Percentiles rank a stretch among this genome's conserved stretches.
phyloP scores from a whole-genome alignment of 1,140 invertebrate species.

The Scaptomyza hsui region DNA sequence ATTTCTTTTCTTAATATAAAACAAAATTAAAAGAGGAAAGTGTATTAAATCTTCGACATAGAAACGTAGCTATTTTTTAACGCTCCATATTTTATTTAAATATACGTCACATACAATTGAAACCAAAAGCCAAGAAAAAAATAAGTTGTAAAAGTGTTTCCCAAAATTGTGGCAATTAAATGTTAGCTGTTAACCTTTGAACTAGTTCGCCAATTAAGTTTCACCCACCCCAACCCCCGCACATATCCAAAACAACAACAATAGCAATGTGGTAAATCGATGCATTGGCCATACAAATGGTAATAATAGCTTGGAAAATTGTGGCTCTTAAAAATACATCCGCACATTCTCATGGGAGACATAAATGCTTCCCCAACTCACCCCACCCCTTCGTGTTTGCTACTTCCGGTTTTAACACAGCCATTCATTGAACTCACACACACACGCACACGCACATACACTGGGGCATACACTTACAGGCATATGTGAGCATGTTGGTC shows the following conservation, averaged over 20 bases:
- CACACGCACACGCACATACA: conserved; percentile 12
- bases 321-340: conserved; percentile 74
- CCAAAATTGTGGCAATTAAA: conserved; percentile 22
- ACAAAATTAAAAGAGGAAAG: neutral
- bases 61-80: too few species aligned
- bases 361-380: conserved; percentile 36
- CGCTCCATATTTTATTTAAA: neutral
- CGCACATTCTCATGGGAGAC: conserved; percentile 43
- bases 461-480: neutral
- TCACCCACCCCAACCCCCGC: neutral
- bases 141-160: neutral
- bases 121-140: conserved; percentile 1
- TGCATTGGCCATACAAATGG: conserved; percentile 62
- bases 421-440: conserved; percentile 17
- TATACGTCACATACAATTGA: neutral
- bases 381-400: conserved; percentile 40
- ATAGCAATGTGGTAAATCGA: conserved; percentile 27
- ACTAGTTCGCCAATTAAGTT: conserved; percentile 13
- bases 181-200: conserved; percentile 19
- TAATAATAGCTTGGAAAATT: conserved; percentile 80
- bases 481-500: conserved; percentile 31
- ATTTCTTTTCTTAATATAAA: too few species aligned
- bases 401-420: conserved; percentile 54
- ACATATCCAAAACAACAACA: neutral
- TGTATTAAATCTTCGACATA: neutral